phyloP scores from a whole-genome alignment of 2,797 vertebrate species.

The Anolis apletophallus region DNA sequence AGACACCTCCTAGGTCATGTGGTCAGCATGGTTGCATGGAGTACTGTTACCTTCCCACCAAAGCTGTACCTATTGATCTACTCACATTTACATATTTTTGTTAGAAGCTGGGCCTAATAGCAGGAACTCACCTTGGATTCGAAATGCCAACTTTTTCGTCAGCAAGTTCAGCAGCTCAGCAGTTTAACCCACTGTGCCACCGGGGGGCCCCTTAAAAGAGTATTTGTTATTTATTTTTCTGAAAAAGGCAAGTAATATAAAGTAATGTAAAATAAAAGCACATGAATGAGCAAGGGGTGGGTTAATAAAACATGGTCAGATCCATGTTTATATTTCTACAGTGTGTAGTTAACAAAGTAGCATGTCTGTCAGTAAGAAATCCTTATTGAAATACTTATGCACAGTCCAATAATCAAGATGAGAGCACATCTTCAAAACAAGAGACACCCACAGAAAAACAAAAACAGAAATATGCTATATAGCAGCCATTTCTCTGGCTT shows the following conservation, averaged over 20 bases:
- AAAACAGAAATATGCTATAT: neutral
- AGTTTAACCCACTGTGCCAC: no score
- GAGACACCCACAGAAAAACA: conserved; percentile 25
- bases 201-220: conserved; percentile 32
- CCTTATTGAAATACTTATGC: conserved; percentile 65
- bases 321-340: conserved; percentile 50
- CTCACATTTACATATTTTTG: no score
- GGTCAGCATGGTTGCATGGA: no score
- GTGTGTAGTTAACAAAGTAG: conserved; percentile 47
- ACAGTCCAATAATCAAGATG: conserved; percentile 68
- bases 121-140: no score
- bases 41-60: no score
- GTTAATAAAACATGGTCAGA: conserved; percentile 50
- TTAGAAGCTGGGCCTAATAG: no score
- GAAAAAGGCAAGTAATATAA: neutral
- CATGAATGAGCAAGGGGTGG: neutral
- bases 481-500: neutral
- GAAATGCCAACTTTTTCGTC: no score
- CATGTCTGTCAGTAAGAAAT: conserved; percentile 64
- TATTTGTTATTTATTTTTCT: neutral
- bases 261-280: neutral
- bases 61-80: no score
- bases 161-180: no score
- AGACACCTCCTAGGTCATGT: no score
- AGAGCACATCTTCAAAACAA: conserved; percentile 40